Evolutionary conservation across 2,113 vertebrate genomes (phyloP).

Genomic region (Colius striatus): DNA sequence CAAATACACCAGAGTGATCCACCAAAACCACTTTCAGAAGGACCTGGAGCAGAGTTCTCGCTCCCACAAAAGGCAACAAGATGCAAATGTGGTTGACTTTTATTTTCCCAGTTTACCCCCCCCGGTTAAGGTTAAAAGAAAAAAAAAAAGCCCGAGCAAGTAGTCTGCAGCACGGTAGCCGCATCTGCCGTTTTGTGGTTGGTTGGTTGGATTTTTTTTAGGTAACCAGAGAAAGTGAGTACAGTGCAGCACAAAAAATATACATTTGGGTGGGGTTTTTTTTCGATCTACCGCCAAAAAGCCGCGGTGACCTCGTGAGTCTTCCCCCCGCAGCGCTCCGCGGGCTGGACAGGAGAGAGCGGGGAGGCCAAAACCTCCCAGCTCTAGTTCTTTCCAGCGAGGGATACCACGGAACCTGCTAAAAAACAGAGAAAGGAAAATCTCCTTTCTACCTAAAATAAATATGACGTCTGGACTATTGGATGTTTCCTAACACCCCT

Average conservation of each 20-base stretch:
- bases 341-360: background rate
- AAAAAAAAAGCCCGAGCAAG: background rate
- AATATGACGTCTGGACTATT: background rate
- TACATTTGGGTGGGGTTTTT: background rate
- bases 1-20: background rate
- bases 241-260: background rate
- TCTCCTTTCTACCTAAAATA: background rate
- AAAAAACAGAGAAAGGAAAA: background rate
- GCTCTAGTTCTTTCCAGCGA: background rate
- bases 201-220: too few species aligned
- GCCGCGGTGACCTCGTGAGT: background rate
- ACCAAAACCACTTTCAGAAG: background rate
- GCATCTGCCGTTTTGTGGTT: too few species aligned
- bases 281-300: background rate
- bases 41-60: background rate
- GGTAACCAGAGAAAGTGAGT: background rate
- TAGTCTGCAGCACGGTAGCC: too few species aligned
- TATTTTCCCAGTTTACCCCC: fast-evolving
- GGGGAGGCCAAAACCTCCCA: background rate
- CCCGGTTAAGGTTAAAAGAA: background rate
- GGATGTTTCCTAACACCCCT: background rate
- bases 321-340: too few species aligned
- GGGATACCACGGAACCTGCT: background rate
- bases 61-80: background rate
- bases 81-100: background rate